Evolutionary conservation across 2,113 vertebrate genomes (phyloP), one percentile per base, ranked within the genome.

Genomic region (Sinocyclocheilus grahami): DNA sequence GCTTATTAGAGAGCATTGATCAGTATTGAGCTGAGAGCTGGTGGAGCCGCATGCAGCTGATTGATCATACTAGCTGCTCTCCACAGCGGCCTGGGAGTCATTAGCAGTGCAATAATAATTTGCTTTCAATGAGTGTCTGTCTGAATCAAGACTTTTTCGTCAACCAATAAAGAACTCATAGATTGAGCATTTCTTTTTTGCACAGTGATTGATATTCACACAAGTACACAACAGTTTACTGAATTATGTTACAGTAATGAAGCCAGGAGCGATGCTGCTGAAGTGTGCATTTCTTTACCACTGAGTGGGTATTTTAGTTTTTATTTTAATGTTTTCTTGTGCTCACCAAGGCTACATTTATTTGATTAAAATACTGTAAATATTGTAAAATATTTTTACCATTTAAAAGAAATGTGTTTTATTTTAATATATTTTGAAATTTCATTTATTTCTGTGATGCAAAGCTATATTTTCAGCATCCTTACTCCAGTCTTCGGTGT

Each of bases 1-100:
- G 53, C 84, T 86, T 82, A 89, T 87, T 87, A 89, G 65, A 69
- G 80, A 62, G 62, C 63, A 89, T 89, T 83, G 86, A 89, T 71
- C 42, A 60, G 76, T 58, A 76, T 80, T 69, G 84, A 89, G 75
- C 27, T 51, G 65, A 80, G 33, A 67, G 27, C 12, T 33, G 48
- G 63, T 55, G 42, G 69, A 80, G 86, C 18, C 51, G 58, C 22
- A 58, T 83, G 72, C 69, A 24, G 20, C 37, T 87, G 80, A 78
- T 77, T 62, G 72, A 82, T 81, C 85, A 74, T 20, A 2, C 24
- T 42, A 69, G n/a, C 18, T 13, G 30, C 22, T 77, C 75, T 86
- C 67, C 51, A 58, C 46, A 33, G 69, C 14, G 53, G 24, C 48
- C 62, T 22, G 63, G 58, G 37, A 84, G 24, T 89, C 86, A 75